Evolutionary conservation across 64 coral and sea anemone species (phyloP).

Genomic region (Pocillopora damicornis): DNA sequence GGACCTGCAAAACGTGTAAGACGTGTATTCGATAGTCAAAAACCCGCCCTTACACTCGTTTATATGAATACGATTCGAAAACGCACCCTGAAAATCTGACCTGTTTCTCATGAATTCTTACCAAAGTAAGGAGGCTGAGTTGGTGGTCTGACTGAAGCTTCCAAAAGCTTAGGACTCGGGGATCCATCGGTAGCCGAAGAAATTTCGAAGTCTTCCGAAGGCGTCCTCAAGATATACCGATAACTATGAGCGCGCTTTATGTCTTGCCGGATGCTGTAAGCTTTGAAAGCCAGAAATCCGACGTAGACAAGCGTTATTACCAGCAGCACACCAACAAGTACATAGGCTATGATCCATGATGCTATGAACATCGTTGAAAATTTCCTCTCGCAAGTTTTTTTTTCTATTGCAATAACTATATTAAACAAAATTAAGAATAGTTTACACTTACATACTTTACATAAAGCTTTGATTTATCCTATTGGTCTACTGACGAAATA

Average conservation of each 20-base stretch:
- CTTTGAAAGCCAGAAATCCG: constrained; percentile 31
- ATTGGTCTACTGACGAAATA: no score
- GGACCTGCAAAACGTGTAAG: no score
- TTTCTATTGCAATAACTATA: background rate
- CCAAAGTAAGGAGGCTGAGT: constrained; percentile 39
- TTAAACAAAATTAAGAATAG: background rate
- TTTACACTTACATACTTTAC: background rate
- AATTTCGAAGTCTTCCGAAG: background rate
- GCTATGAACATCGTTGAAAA: constrained; percentile 13
- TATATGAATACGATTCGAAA: no score
- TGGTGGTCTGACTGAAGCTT: constrained; percentile 61
- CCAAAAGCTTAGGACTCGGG: constrained; percentile 52
- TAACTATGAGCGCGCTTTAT: constrained; percentile 37
- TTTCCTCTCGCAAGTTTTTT: background rate
- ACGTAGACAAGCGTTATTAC: constrained; percentile 36
- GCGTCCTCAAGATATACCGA: constrained; percentile 12
- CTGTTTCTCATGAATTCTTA: background rate
- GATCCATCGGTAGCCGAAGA: background rate
- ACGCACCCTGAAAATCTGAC: no score
- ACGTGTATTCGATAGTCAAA: no score
- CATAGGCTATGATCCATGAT: constrained; percentile 52
- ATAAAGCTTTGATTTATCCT: no score
- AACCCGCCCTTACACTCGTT: no score
- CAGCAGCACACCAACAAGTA: constrained; percentile 35
- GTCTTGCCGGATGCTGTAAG: constrained; percentile 41